Conservation (phyloP, 2,113 vertebrate genomes). For the Helogale parvula region DNA sequence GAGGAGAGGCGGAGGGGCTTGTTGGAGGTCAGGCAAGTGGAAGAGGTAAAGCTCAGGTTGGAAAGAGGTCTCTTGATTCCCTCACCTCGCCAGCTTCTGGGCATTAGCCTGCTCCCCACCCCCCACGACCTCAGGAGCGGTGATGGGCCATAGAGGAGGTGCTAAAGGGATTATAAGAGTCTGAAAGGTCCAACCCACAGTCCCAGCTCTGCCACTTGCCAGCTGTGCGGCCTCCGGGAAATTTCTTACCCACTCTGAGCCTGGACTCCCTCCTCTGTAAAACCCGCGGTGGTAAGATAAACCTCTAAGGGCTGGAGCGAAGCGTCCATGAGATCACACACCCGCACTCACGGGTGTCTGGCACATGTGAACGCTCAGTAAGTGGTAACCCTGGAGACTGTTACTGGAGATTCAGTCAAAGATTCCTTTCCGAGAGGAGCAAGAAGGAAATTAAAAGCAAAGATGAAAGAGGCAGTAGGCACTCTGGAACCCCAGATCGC, state of each 20-base stretch:
- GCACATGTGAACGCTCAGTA: not conserved
- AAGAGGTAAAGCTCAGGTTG: not conserved
- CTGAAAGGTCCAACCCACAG: not conserved
- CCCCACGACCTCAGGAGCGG: no score
- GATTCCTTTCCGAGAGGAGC: not conserved
- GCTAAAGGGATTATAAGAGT: not conserved
- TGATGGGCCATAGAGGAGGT: not conserved
- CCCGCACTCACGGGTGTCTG: not conserved
- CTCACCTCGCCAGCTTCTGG: not conserved
- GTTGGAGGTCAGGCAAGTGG: not conserved
- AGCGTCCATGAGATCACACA: fast-evolving
- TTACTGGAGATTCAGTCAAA: not conserved
- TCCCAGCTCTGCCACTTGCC: not conserved
- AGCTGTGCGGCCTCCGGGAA: not conserved
- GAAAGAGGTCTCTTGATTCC: not conserved
- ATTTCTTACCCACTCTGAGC: not conserved
- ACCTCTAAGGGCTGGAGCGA: not conserved
- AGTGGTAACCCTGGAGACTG: not conserved
- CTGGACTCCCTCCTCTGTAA: not conserved
- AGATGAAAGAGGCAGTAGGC: not conserved
- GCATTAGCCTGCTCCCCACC: not conserved
- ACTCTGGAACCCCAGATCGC: not conserved
- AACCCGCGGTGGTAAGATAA: not conserved
- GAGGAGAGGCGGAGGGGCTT: not conserved
- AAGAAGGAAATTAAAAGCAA: not conserved